Percentiles rank a stretch among this genome's conserved stretches.
These are phyloP conservation scores for Pterocles burchelli DNA, from an alignment of 2,113 vertebrate species.

Conservation along the genomic window DNA sequence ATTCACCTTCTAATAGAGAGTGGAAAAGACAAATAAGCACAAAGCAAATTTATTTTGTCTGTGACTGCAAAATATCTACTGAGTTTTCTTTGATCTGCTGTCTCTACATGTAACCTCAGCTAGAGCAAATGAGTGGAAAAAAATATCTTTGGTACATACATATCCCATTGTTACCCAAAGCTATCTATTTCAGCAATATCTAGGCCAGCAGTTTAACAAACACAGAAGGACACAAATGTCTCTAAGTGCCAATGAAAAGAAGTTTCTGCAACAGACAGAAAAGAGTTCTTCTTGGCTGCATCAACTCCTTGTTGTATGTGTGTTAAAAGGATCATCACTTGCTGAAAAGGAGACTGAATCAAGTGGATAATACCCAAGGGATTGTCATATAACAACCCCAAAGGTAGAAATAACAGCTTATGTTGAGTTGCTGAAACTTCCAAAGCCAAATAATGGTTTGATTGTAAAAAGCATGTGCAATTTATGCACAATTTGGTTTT, in stretches of 20 bases:
- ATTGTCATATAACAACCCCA: not conserved
- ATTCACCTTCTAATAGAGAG: not conserved
- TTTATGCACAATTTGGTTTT: not conserved
- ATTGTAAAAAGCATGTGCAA: not conserved
- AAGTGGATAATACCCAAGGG: not conserved
- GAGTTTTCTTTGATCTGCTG: not conserved
- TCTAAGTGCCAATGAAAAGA: not conserved
- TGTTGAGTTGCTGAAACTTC: not conserved
- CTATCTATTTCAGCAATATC: not conserved
- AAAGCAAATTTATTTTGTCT: slow-evolving; percentile 20
- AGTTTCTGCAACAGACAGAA: not conserved
- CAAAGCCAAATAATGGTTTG: not conserved
- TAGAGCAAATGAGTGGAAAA: not conserved
- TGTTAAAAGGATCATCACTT: not conserved
- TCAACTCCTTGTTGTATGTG: not conserved
- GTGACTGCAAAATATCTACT: not conserved
- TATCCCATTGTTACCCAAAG: not conserved
- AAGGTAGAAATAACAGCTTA: not conserved
- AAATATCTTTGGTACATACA: not conserved
- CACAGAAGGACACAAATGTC: not conserved
- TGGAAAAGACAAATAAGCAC: not conserved
- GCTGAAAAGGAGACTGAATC: not conserved
- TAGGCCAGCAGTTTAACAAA: slow-evolving; percentile 3
- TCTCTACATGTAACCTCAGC: not conserved
- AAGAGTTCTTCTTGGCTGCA: not conserved